Conservation (phyloP, 2,113 vertebrate species). For the Ranitomeya imitator region DNA sequence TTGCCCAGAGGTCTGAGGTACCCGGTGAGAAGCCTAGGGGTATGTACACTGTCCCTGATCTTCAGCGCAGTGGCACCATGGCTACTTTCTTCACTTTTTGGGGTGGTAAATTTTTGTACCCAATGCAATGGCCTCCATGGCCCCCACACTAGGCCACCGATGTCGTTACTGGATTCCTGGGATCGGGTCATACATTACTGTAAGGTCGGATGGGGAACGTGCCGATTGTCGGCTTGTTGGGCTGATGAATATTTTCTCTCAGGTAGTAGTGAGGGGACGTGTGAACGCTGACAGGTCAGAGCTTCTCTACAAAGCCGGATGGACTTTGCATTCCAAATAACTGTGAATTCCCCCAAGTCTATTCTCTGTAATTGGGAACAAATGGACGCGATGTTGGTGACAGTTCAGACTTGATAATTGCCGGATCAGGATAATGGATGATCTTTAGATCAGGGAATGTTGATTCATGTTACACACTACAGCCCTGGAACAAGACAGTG, state of each 20-base stretch:
- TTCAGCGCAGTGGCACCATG: too few species aligned
- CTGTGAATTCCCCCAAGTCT: background rate
- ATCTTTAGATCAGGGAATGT: conserved; percentile 37
- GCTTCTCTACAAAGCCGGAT: background rate
- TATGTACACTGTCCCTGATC: too few species aligned
- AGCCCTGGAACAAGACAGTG: conserved; percentile 42
- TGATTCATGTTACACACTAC: conserved; percentile 30
- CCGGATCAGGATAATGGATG: conserved; percentile 38
- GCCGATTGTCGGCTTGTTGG: background rate
- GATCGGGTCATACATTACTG: background rate
- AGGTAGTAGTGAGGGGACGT: background rate
- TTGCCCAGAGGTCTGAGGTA: too few species aligned
- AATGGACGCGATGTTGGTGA: conserved; percentile 17
- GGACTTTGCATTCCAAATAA: conserved; percentile 8
- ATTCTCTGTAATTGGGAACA: conserved; percentile 15
- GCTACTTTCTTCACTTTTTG: too few species aligned
- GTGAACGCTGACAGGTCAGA: background rate
- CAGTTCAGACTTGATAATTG: conserved; percentile 39
- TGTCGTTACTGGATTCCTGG: too few species aligned
- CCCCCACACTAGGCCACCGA: too few species aligned
- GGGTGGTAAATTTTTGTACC: too few species aligned
- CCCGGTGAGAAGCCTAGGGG: too few species aligned
- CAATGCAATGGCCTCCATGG: too few species aligned
- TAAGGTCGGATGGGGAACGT: background rate
- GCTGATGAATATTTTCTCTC: background rate